Base-by-base conservation (phyloP, 2,888 invertebrate genomes). In the Agonopterix subpropinquella region DNA sequence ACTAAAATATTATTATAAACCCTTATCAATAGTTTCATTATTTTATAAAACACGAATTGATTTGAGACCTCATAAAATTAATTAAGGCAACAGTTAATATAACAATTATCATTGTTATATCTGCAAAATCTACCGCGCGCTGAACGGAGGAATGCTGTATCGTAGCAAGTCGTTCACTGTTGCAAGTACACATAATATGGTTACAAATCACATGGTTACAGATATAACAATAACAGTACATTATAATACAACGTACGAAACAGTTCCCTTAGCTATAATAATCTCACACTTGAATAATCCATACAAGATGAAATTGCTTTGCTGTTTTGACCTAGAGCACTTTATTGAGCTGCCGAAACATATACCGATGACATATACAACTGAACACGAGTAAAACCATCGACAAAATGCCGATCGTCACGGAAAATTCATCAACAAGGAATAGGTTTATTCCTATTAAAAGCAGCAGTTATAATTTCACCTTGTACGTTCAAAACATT, bases 11-110 rank as follows among this genome's bases (percentile, higher is more conserved):
- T 58, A 65, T 58, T 62, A 58, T 56, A 61, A 44, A 49, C 42
- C 18, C 47, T 47, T 52, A 42, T 42, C 42, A 11, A 42, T 42
- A 42, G 11, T 36, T 10, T 44, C 13, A 37, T 42, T 43, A 8
- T 64, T 64, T 69, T 70, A 62, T 53, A 54, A 61, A 65, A 68
- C 65, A 62, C 61, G 65, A 62, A 63, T 59, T 62, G 58, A 70
- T 70, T 70, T 70, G 64, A 77, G 72, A 70, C 65, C 58, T 69
- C 61, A 64, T 67, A 62, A 73, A 75, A 76, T 62, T 62, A 69
- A 72, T 65, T 77, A 83, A 83, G 80, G 81, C 80, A 82, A 78
- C 76, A 73, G 64, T 72, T 62, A 56, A 66, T 63, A 53, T 28
- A 28, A 28, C 43, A 53, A 51, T 51, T 47, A 56, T 56, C 57